Evolutionary conservation across 2,888 invertebrate species (phyloP).

Genomic region (Ceriagrion tenellum): DNA sequence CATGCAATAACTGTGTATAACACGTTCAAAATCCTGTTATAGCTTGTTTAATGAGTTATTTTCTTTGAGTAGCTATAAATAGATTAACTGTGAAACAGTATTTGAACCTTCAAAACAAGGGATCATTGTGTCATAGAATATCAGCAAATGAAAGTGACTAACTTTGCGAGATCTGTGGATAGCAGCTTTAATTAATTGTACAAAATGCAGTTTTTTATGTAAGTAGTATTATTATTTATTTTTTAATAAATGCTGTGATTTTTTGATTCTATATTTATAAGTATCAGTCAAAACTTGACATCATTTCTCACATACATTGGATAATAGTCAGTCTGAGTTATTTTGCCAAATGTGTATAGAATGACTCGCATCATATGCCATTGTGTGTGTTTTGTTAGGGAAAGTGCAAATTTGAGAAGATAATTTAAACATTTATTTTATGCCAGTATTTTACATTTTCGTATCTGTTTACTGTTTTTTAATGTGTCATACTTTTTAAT

Average conservation of each 20-base stretch:
- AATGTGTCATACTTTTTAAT: constrained; percentile 59
- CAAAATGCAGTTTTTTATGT: constrained; percentile 53
- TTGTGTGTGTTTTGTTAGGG: constrained; percentile 37
- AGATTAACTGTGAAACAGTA: constrained; percentile 53
- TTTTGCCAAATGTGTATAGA: constrained; percentile 38
- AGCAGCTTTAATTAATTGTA: constrained; percentile 66
- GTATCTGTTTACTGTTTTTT: constrained; percentile 59
- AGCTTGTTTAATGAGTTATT: constrained; percentile 51
- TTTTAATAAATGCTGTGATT: constrained; percentile 53
- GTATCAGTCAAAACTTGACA: constrained; percentile 22
- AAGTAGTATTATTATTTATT: constrained; percentile 60
- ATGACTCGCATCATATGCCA: constrained; percentile 39
- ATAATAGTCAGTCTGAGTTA: constrained; percentile 60
- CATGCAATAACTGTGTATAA: constrained; percentile 61
- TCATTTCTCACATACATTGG: constrained; percentile 33
- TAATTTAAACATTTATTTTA: constrained; percentile 46
- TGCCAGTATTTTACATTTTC: constrained; percentile 63
- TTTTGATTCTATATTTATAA: constrained; percentile 38
- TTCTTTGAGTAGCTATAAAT: constrained; percentile 47
- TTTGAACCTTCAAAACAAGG: constrained; percentile 41
- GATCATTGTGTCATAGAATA: constrained; percentile 42
- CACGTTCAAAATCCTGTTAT: constrained; percentile 39
- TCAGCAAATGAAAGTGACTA: constrained; percentile 29
- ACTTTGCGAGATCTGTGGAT: constrained; percentile 50
- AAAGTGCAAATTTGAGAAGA: constrained; percentile 34